Evolutionary conservation across 2,113 vertebrate genomes (phyloP), one percentile per base, ranked within the genome.

Genomic region (Atherinomorus stipes): DNA sequence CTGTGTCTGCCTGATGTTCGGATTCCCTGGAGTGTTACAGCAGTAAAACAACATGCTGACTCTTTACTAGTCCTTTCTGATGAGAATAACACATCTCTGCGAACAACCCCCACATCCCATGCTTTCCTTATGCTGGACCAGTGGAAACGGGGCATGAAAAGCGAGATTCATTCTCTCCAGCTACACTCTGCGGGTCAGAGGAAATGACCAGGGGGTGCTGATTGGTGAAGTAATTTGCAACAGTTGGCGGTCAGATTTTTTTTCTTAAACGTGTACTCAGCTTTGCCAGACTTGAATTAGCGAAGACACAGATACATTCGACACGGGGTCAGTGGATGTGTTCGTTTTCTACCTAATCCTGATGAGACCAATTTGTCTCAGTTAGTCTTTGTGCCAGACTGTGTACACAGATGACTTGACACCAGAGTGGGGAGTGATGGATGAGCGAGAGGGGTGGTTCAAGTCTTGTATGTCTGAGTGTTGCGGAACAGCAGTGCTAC

Each of bases 1-100:
- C 80, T 34, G 51, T 78, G 90, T 88, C 86, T 91, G 90, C 80
- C 83, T 90, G 85, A 90, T 81, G 83, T 80, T 85, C 19, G 23
- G 60, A 58, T 76, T 83, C 90, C 89, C 85, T 25, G 65, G 65
- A 70, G 91, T 69, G 67, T 78, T 71, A 65, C 40, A 65, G 83
- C 88, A 88, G 84, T 93, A 93, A 94, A 93, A 92, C 88, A 90
- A 86, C 89, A 90, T 85, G 91, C 86, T 87, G 81, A 92, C 80
- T 84, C 86, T 89, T 92, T 89, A 86, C 86, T 81, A 50, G 73
- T 64, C 74, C 64, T 76, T 73, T 83, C 78, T 93, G 90, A 94
- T 92, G 93, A 92, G 90, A 81, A 92, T 92, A 94, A 90, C 93
- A 93, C 86, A 84, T 66, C 64, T 80, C 67, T 74, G 81, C 73